These are phyloP conservation scores for Taurulus bubalis DNA, from an alignment of 2,113 vertebrate species.

Conservation along the genomic window DNA sequence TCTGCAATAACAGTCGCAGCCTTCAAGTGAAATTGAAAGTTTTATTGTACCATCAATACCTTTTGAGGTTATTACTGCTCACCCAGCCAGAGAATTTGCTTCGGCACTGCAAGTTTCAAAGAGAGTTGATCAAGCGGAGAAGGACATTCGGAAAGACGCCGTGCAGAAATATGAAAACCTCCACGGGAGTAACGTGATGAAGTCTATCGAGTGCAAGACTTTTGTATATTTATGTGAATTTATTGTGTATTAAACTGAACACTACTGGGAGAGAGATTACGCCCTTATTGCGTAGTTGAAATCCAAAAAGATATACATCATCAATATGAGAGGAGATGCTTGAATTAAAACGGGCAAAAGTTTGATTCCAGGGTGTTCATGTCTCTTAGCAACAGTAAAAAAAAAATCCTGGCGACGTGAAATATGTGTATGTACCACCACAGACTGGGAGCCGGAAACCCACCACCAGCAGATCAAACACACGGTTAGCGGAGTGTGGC, in stretches of 20 bases:
- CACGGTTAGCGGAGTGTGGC: background rate
- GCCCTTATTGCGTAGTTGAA: background rate
- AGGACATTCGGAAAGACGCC: slow-evolving; percentile 9
- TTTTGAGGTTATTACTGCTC: slow-evolving; percentile 67
- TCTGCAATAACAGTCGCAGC: slow-evolving; percentile 45
- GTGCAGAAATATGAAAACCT: slow-evolving; percentile 20
- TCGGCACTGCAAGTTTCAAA: slow-evolving; percentile 44
- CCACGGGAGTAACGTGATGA: background rate
- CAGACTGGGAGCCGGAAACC: background rate
- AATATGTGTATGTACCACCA: background rate
- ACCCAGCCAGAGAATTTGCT: slow-evolving; percentile 56
- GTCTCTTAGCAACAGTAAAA: background rate
- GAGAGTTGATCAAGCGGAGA: slow-evolving; percentile 30
- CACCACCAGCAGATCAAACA: background rate
- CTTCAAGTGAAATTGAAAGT: slow-evolving; percentile 56
- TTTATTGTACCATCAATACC: slow-evolving; percentile 76
- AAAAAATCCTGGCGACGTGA: background rate
- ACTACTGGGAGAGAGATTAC: background rate
- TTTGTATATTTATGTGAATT: background rate
- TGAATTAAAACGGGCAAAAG: background rate
- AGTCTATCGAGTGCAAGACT: background rate
- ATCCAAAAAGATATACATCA: background rate
- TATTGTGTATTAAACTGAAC: background rate
- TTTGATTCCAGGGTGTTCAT: background rate
- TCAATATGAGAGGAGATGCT: background rate